These are phyloP conservation scores for Odontocerum albicorne DNA, from an alignment of 2,888 invertebrate species.

Conservation along the genomic window DNA sequence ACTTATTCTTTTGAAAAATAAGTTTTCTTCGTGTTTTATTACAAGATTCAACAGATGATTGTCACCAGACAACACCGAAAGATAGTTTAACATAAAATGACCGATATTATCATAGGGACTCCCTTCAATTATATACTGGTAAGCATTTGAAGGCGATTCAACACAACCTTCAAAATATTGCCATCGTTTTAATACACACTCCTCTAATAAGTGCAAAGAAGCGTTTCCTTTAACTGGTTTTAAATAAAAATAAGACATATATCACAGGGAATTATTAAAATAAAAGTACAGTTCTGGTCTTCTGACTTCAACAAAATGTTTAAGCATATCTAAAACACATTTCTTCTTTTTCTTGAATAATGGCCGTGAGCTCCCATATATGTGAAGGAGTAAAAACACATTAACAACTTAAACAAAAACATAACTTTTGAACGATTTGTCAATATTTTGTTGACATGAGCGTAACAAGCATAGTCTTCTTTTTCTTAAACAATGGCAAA, in stretches of 20 bases:
- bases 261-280: too few species aligned
- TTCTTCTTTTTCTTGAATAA: too few species aligned
- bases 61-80: conserved; percentile 44
- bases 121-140: conserved; percentile 61
- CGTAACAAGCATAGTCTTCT: too few species aligned
- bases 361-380: too few species aligned
- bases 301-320: too few species aligned
- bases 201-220: conserved; percentile 56
- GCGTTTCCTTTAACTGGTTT: conserved; percentile 58
- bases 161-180: conserved; percentile 51
- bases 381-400: too few species aligned
- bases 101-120: conserved; percentile 61
- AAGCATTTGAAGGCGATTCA: conserved; percentile 43
- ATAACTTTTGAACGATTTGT: too few species aligned
- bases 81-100: conserved; percentile 58
- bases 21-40: conserved; percentile 45
- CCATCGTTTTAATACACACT: conserved; percentile 54
- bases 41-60: conserved; percentile 45
- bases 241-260: conserved; percentile 61
- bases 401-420: too few species aligned
- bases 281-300: too few species aligned
- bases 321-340: too few species aligned
- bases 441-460: too few species aligned
- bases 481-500: too few species aligned
- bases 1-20: conserved; percentile 45